Base-by-base conservation (phyloP, 2,888 invertebrate genomes). In the Gryllus longicercus region DNA sequence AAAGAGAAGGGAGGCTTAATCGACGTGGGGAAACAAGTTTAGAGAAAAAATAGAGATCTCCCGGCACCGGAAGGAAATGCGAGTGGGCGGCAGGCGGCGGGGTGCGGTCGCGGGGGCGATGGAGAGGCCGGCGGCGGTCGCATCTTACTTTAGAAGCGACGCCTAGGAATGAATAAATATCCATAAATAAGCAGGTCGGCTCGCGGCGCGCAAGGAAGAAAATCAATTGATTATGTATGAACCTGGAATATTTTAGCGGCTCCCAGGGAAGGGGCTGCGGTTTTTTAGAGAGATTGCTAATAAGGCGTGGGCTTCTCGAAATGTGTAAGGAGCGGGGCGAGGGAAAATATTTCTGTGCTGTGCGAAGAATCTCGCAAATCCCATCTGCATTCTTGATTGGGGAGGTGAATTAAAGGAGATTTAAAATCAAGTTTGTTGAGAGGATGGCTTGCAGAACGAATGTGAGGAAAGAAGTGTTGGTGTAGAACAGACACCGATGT, bases 361-460 rank as follows among this genome's bases (percentile, higher is more conserved):
- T 38, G 38, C 38, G 38, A 38, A 38, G 38, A 38, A 38, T 8
- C 38, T 38, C 38, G 38, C 38, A 38, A 38, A 38, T 38, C 38
- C 38, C 38, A 63, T 63, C 63, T 63, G 63, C 63, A 63, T 63
- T 63, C 63, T 63, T 63, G 63, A 63, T 63, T 63, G 63, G 63
- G n/a, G 14, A 18, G 63, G 63, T 14, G 63, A 63, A 63, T 63
- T 63, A 63, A 63, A 63, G 14, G n/a, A 63, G 63, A 63, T 63
- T 63, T 63, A 63, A 63, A 63, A 63, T 63, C 14, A n/a, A n/a
- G 63, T 63, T 38, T 38, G 38, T 38, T 38, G 38, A 38, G 38
- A 38, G 38, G 38, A 38, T 38, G 38, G 38, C 38, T 38, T 38
- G 38, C 5, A 38, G 38, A 38, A 8, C 5, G 38, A 38, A 38